These are phyloP conservation scores for Bradypodion pumilum DNA, from an alignment of 2,797 vertebrate species.

Conservation along the genomic window DNA sequence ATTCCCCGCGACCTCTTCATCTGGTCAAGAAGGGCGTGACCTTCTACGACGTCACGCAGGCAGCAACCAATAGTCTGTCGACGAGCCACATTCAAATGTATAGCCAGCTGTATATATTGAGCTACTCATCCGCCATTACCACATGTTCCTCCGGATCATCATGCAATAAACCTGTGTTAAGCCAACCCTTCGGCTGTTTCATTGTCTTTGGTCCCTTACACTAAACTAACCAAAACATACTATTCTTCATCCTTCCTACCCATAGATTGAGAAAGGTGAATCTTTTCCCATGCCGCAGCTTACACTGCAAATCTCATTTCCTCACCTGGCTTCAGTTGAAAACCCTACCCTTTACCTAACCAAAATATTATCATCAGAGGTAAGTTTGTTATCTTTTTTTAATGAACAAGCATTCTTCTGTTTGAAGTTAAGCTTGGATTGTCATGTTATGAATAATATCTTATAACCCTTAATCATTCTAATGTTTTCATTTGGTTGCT, in stretches of 20 bases:
- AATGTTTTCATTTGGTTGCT: not conserved
- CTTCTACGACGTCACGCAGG: too few species aligned
- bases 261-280: conserved; percentile 82
- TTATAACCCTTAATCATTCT: not conserved
- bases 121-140: too few species aligned
- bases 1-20: too few species aligned
- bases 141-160: too few species aligned
- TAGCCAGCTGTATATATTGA: too few species aligned
- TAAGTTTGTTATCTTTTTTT: conserved; percentile 61
- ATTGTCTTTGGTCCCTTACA: too few species aligned
- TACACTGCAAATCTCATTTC: conserved; percentile 82
- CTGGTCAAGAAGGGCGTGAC: too few species aligned
- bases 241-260: conserved; percentile 21
- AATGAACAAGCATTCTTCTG: not conserved
- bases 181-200: too few species aligned
- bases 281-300: conserved; percentile 80
- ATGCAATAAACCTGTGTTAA: too few species aligned
- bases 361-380: conserved; percentile 74
- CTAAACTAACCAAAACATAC: not conserved
- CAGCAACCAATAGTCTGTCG: too few species aligned
- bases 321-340: conserved; percentile 75
- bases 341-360: conserved; percentile 87
- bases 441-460: not conserved
- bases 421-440: not conserved
- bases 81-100: too few species aligned